These are phyloP conservation scores for Hyppa rectilinea DNA, from an alignment of 2,888 invertebrate species.

Conservation along the genomic window DNA sequence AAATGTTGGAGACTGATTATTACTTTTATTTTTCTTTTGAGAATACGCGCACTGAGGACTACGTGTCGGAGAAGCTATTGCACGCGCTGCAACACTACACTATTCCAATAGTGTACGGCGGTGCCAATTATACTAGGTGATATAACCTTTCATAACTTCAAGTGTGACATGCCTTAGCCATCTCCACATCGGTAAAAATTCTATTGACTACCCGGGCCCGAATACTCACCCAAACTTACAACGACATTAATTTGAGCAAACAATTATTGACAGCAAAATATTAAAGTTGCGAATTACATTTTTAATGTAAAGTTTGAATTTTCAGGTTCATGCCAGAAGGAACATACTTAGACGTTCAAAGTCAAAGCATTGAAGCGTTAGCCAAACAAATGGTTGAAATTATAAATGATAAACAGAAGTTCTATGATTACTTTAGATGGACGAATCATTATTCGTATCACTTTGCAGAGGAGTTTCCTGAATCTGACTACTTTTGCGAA, in stretches of 20 bases:
- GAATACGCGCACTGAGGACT: slow-evolving; percentile 79
- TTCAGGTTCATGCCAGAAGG: slow-evolving; percentile 72
- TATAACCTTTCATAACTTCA: too few species aligned
- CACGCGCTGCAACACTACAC: slow-evolving; percentile 74
- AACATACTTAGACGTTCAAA: slow-evolving; percentile 66
- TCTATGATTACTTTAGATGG: slow-evolving; percentile 71
- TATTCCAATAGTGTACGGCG: slow-evolving; percentile 81
- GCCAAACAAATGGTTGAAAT: slow-evolving; percentile 64
- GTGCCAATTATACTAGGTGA: slow-evolving; percentile 82
- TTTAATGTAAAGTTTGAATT: slow-evolving; percentile 22
- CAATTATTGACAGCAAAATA: too few species aligned
- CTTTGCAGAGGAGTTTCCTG: slow-evolving; percentile 56
- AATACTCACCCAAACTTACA: too few species aligned
- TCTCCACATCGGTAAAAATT: too few species aligned
- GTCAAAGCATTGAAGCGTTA: slow-evolving; percentile 54
- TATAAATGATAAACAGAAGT: slow-evolving; percentile 60
- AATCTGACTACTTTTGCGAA: slow-evolving; percentile 69
- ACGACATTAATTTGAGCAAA: too few species aligned
- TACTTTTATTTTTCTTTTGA: slow-evolving; percentile 82
- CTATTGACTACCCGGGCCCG: too few species aligned
- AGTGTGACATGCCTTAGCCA: too few species aligned
- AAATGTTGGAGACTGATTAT: slow-evolving; percentile 73
- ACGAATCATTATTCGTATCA: slow-evolving; percentile 68
- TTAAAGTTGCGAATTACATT: not conserved
- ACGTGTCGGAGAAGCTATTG: slow-evolving; percentile 82